phyloP scores from a whole-genome alignment of 2,888 invertebrate genomes.

The Ectobius pallidus region DNA sequence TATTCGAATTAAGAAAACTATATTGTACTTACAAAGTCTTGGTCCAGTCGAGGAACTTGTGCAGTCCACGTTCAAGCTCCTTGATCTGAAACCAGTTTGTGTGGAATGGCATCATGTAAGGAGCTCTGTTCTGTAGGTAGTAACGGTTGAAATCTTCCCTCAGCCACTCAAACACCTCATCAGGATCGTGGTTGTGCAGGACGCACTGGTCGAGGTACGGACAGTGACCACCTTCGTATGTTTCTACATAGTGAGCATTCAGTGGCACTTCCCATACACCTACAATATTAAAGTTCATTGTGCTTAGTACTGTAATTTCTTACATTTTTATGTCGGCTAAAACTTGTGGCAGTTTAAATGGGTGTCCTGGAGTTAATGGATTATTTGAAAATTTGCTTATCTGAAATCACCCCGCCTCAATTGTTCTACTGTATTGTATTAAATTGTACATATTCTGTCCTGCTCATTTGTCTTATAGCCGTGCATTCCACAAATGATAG shows the following conservation, averaged over 20 bases:
- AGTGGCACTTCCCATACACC: conserved; percentile 92
- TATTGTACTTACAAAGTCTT: conserved; percentile 71
- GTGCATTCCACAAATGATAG: too few species aligned
- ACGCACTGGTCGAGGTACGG: conserved; percentile 93
- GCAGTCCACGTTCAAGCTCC: conserved; percentile 78
- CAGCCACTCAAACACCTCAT: conserved; percentile 83
- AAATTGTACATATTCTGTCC: too few species aligned
- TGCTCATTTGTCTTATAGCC: too few species aligned
- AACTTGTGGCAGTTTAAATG: too few species aligned
- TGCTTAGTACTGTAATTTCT: background rate
- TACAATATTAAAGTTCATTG: conserved; percentile 54
- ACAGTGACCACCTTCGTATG: conserved; percentile 90
- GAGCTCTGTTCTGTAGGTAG: conserved; percentile 86
- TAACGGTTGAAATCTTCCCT: conserved; percentile 86
- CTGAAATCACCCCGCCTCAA: too few species aligned
- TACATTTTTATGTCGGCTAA: too few species aligned
- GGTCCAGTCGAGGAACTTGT: conserved; percentile 86
- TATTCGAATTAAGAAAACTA: too few species aligned
- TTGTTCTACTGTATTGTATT: too few species aligned
- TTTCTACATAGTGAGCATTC: conserved; percentile 87
- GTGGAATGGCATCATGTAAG: conserved; percentile 95
- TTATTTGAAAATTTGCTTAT: too few species aligned
- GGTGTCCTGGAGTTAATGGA: too few species aligned
- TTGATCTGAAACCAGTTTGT: conserved; percentile 96
- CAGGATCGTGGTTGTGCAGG: conserved; percentile 79